Evolutionary conservation across 2,888 invertebrate species (phyloP), one percentile per base, ranked within the genome.

Genomic region (Drosophila infuscata): DNA sequence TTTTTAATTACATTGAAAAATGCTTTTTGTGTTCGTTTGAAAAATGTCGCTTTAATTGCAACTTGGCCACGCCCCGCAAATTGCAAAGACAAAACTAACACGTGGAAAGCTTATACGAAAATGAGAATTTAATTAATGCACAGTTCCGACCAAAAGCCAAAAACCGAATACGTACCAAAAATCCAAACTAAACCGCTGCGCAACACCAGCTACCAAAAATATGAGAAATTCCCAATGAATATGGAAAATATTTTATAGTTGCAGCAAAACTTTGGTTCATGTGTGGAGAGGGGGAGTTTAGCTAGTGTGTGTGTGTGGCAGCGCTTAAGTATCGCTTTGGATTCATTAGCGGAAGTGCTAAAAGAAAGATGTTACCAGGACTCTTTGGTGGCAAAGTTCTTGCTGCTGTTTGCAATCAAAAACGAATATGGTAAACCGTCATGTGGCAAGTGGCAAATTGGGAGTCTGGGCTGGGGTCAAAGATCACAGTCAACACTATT

Each of bases 1-100:
- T 88, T 85, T 88, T 83, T 85, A 85, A 85, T 85, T 85, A 85
- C 86, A 76, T 79, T 76, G 62, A 74, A 77, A 83, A 86, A 65
- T 48, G 68, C 74, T 71, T 53, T 48, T 69, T 74, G 68, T 65
- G 54, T 75, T 83, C 52, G 67, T 52, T 66, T 66, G 52, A 79
- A 75, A 84, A 88, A 88, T 79, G 71, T 59, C 64, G n/a, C 74
- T 81, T 85, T 86, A 77, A 86, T 81, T 85, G 81, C 79, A 66
- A 20, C 70, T 61, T 12, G 9, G 7, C 41, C 51, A 41, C 46
- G n/a, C 35, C 48, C 48, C 12, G n/a, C n/a, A 56, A 48, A 70
- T 66, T 70, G 59, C 41, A 62, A 58, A 69, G 56, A 49, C 51
- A 52, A 56, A 70, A 65, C 57, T 73, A 68, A 58, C 51, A 64